Percentiles rank a stretch among this genome's conserved stretches.
Evolutionary conservation across 2,888 invertebrate genomes (phyloP).

Genomic region (Epinotia nisella): DNA sequence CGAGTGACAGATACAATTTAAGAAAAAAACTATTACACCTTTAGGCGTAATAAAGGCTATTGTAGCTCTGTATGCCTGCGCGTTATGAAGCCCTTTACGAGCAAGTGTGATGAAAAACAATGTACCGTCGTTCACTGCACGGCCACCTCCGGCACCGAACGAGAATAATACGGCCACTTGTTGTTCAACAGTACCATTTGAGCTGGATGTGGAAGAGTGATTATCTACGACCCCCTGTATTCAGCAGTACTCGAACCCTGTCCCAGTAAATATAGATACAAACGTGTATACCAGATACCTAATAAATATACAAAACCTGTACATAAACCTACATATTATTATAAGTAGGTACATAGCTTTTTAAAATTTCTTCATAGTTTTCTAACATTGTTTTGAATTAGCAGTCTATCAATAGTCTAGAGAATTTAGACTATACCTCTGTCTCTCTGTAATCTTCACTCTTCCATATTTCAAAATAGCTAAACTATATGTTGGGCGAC

Average conservation of each 20-base stretch:
- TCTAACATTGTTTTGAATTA: constrained; percentile 49
- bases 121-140: background rate
- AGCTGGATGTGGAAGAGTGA: constrained; percentile 84
- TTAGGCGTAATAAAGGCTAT: no score
- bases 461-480: constrained; percentile 81
- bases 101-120: no score
- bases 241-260: constrained; percentile 54
- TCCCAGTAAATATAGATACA: constrained; percentile 36
- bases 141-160: constrained; percentile 40
- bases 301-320: constrained; percentile 57
- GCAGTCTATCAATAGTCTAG: constrained; percentile 58
- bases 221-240: constrained; percentile 56
- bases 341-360: constrained; percentile 3
- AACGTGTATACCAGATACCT: constrained; percentile 50
- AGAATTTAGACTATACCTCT: constrained; percentile 69
- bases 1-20: no score
- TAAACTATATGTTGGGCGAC: constrained; percentile 54
- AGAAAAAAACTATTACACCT: no score
- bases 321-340: constrained; percentile 27
- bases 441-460: constrained; percentile 77
- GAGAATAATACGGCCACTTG: constrained; percentile 74
- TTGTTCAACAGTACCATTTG: constrained; percentile 72
- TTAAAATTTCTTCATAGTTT: constrained; percentile 27
- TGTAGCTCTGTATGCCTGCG: no score
- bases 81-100: no score